phyloP scores from a whole-genome alignment of 2,797 vertebrate genomes.

The Danionella dracula region DNA sequence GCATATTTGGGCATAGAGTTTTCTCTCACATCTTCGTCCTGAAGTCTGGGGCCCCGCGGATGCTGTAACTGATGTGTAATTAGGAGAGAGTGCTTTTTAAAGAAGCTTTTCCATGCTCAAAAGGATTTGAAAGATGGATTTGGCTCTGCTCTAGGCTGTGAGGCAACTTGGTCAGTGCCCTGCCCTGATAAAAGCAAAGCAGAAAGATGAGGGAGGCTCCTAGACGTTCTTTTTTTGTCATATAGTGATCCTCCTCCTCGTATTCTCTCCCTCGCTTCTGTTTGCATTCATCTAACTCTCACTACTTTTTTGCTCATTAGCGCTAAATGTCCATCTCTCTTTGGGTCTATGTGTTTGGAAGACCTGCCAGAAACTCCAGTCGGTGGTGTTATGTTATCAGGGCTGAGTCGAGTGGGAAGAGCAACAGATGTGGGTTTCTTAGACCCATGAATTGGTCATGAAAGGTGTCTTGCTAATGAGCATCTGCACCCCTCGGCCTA shows the following conservation, averaged over 20 bases:
- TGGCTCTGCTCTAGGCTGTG: slow-evolving; percentile 26
- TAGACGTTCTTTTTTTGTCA: slow-evolving; percentile 4
- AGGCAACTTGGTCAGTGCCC: neutral
- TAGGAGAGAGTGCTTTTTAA: slow-evolving; percentile 35
- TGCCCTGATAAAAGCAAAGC: slow-evolving; percentile 38
- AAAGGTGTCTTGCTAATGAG: slow-evolving; percentile 65
- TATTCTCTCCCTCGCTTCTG: slow-evolving; percentile 43
- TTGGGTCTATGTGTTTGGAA: slow-evolving; percentile 55
- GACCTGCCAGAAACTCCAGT: slow-evolving; percentile 49
- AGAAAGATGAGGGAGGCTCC: slow-evolving; percentile 43
- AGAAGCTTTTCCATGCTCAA: slow-evolving; percentile 37
- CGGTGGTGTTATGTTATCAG: slow-evolving; percentile 56
- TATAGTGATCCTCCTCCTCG: neutral
- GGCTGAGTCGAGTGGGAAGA: slow-evolving; percentile 31
- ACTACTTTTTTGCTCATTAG: slow-evolving; percentile 66
- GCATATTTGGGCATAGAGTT: slow-evolving; percentile 32
- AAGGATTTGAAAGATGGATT: slow-evolving; percentile 58
- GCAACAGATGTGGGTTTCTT: slow-evolving; percentile 57
- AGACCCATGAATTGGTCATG: slow-evolving; percentile 38
- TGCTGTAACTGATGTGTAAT: slow-evolving; percentile 44
- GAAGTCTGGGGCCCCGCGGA: slow-evolving; percentile 31
- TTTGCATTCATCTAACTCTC: slow-evolving; percentile 51
- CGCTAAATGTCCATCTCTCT: slow-evolving; percentile 51
- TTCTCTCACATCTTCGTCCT: slow-evolving; percentile 42
- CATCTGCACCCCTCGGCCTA: slow-evolving; percentile 40